A percentile compares a stretch with the other conserved stretches of the same genome.
phyloP scores from a whole-genome alignment of 2,113 vertebrate genomes.

The Gymnobelideus leadbeateri region DNA sequence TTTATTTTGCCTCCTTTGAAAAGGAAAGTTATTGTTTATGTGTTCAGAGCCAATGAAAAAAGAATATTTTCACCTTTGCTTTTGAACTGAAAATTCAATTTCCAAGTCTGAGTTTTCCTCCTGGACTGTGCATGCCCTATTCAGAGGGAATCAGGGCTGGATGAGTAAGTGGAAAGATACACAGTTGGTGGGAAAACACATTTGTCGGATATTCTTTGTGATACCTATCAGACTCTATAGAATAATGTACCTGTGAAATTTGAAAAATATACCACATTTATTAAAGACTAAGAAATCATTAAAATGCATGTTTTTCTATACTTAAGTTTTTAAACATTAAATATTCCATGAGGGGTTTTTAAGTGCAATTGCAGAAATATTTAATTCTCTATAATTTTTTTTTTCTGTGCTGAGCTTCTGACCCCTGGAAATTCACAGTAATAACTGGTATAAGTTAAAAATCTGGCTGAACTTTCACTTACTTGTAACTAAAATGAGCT shows the following conservation, averaged over 20 bases:
- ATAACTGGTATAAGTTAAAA: conserved; percentile 35
- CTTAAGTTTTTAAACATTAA: conserved; percentile 25
- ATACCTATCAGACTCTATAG: neutral
- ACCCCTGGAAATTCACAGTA: conserved; percentile 26
- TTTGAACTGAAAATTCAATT: conserved; percentile 54
- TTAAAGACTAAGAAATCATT: neutral
- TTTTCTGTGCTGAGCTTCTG: conserved; percentile 52
- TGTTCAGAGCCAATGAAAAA: conserved; percentile 25
- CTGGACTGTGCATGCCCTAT: neutral
- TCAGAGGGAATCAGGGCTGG: neutral
- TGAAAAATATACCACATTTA: neutral
- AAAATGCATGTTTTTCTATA: conserved; percentile 16
- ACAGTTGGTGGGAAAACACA: conserved; percentile 23
- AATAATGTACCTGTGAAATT: neutral
- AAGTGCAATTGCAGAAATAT: conserved; percentile 23
- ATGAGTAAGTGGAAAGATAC: conserved; percentile 37
- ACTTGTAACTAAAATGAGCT: neutral
- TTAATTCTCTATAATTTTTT: conserved; percentile 21
- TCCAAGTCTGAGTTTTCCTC: conserved; percentile 46
- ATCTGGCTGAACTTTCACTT: conserved; percentile 57
- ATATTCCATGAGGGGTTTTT: conserved; percentile 44
- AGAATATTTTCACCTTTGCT: conserved; percentile 49
- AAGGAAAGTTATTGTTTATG: neutral
- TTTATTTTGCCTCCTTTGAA: neutral
- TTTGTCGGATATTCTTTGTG: neutral